Percentiles rank a stretch among this genome's conserved stretches.
These are phyloP conservation scores for Alectura lathami DNA, from an alignment of 2,113 vertebrate species.

Conservation along the genomic window DNA sequence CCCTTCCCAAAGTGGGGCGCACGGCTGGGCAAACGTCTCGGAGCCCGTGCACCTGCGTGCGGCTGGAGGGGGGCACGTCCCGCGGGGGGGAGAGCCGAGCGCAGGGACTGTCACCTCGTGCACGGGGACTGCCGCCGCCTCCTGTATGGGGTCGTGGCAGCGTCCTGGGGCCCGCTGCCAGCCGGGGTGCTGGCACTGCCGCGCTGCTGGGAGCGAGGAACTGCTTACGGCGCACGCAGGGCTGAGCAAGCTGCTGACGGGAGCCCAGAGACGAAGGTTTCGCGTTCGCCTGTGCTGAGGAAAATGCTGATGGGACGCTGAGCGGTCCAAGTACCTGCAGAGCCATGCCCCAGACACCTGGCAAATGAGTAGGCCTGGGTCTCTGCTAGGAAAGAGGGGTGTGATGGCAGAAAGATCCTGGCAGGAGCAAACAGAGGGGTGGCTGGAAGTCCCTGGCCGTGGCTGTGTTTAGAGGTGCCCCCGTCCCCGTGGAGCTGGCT, in stretches of 20 bases:
- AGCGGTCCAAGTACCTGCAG: fast-evolving
- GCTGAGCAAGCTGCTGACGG: background rate
- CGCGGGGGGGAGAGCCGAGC: too few species aligned
- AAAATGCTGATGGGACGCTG: background rate
- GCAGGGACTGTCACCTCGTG: background rate
- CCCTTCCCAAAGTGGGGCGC: fast-evolving
- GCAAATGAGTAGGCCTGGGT: background rate
- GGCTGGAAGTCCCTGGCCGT: fast-evolving
- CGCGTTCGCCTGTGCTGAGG: background rate
- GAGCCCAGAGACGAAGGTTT: background rate
- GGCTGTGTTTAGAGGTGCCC: background rate
- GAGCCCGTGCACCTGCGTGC: too few species aligned
- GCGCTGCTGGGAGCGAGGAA: background rate
- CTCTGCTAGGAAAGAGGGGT: background rate
- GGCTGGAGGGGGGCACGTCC: too few species aligned
- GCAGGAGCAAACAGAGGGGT: background rate
- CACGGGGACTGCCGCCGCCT: too few species aligned
- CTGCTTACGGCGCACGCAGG: background rate
- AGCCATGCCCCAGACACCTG: background rate
- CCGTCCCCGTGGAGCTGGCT: too few species aligned
- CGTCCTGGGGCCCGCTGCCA: too few species aligned
- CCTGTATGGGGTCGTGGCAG: too few species aligned
- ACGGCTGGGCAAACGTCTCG: fast-evolving
- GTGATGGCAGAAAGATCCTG: background rate
- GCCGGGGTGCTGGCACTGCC: background rate